Percentiles rank a stretch among this genome's conserved stretches.
These are phyloP conservation scores for Ceyx erithaca DNA, from an alignment of 2,797 vertebrate genomes.

Conservation along the genomic window DNA sequence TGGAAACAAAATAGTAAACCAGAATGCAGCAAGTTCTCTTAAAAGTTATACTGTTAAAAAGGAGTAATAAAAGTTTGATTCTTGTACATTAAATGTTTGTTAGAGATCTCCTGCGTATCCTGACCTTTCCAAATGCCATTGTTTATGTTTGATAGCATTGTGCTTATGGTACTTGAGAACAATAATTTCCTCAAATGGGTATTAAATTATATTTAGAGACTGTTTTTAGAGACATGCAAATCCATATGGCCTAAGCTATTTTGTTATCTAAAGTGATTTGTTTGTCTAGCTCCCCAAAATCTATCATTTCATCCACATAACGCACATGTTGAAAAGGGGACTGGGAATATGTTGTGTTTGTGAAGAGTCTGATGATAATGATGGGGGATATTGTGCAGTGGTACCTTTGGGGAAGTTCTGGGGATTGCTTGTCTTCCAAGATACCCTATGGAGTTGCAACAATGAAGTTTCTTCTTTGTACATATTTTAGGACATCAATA, in stretches of 20 bases:
- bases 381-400: not conserved
- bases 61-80: not conserved
- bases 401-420: not conserved
- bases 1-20: not conserved
- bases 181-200: not conserved
- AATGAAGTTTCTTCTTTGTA: not conserved
- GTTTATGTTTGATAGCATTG: not conserved
- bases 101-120: not conserved
- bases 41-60: not conserved
- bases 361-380: not conserved
- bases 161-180: not conserved
- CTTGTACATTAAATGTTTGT: not conserved
- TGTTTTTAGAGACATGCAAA: not conserved
- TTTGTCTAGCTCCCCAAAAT: not conserved
- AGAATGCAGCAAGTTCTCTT: not conserved
- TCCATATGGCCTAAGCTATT: not conserved
- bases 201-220: constrained; percentile 12
- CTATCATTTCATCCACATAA: not conserved
- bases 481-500: not conserved
- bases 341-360: not conserved
- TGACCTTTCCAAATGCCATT: not conserved
- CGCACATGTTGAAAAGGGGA: not conserved
- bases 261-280: not conserved
- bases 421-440: not conserved
- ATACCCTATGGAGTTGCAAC: not conserved